A percentile compares a stretch with the other conserved stretches of the same genome.
Evolutionary conservation across 2,113 vertebrate species (phyloP).

Genomic region (Cephalophus harveyi): DNA sequence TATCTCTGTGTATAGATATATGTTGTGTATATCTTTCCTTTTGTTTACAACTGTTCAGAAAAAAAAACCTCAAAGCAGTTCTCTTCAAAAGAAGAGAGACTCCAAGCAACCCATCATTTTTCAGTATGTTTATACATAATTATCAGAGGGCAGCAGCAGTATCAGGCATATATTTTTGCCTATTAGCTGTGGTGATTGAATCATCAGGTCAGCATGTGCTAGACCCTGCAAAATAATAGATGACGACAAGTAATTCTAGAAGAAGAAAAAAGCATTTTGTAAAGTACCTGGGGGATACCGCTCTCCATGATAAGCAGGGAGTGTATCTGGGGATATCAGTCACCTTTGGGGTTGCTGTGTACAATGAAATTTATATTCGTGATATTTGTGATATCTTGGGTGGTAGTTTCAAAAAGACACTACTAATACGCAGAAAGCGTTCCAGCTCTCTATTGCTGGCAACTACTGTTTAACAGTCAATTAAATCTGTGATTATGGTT

Average conservation of each 20-base stretch:
- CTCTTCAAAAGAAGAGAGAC: slow-evolving; percentile 79
- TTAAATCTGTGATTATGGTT: slow-evolving; percentile 86
- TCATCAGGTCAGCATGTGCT: slow-evolving; percentile 53
- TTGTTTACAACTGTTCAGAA: slow-evolving; percentile 87
- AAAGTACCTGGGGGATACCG: slow-evolving; percentile 46
- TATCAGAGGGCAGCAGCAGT: slow-evolving; percentile 68
- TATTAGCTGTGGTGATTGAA: slow-evolving; percentile 51
- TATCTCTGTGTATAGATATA: slow-evolving; percentile 43
- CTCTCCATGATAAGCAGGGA: slow-evolving; percentile 35
- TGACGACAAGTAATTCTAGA: slow-evolving; percentile 41
- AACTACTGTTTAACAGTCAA: slow-evolving; percentile 85
- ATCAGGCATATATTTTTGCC: slow-evolving; percentile 56
- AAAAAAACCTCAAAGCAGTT: slow-evolving; percentile 79
- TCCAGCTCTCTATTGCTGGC: slow-evolving; percentile 82
- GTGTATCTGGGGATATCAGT: slow-evolving; percentile 15
- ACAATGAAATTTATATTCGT: slow-evolving; percentile 76
- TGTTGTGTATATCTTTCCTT: slow-evolving; percentile 73
- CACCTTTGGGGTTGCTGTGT: slow-evolving; percentile 78
- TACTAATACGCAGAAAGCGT: slow-evolving; percentile 83
- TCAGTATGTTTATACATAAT: slow-evolving; percentile 74
- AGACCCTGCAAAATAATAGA: slow-evolving; percentile 60
- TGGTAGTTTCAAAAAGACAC: slow-evolving; percentile 81
- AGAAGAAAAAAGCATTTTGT: slow-evolving; percentile 55
- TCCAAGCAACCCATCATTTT: slow-evolving; percentile 81
- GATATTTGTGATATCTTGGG: slow-evolving; percentile 68